These are phyloP conservation scores for Dasypus novemcinctus DNA, from an alignment of 2,113 vertebrate species.

Conservation along the genomic window DNA sequence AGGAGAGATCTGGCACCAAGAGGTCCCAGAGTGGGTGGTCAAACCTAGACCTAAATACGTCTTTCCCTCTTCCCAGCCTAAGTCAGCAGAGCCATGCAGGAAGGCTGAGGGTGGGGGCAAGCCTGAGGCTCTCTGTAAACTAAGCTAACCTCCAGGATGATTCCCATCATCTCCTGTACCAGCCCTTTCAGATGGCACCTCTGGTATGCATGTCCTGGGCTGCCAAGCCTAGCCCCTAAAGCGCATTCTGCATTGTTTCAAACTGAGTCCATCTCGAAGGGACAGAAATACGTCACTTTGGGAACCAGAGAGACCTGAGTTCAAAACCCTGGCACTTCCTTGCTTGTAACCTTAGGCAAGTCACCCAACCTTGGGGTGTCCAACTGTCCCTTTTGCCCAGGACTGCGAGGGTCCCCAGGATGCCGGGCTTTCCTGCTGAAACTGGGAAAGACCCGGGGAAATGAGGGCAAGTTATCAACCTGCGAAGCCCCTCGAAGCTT, in stretches of 20 bases:
- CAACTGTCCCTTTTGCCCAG: background rate
- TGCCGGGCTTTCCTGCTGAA: background rate
- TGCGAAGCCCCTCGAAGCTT: background rate
- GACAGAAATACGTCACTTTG: background rate
- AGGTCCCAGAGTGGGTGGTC: background rate
- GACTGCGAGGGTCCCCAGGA: background rate
- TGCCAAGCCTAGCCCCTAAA: background rate
- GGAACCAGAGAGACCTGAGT: background rate
- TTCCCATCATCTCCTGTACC: background rate
- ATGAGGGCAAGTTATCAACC: background rate
- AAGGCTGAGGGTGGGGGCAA: fast-evolving
- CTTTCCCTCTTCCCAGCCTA: background rate
- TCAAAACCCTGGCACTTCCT: background rate
- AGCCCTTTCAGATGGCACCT: background rate
- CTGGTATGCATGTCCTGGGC: no score
- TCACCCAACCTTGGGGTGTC: background rate
- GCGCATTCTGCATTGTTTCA: background rate
- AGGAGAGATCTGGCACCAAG: background rate
- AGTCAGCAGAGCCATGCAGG: background rate
- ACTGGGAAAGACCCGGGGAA: background rate
- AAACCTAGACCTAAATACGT: background rate
- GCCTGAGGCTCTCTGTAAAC: background rate
- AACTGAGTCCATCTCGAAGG: background rate
- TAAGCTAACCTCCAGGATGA: background rate
- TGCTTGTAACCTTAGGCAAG: background rate